Evolutionary conservation across 2,797 vertebrate genomes (phyloP), one percentile per base, ranked within the genome.

Genomic region (Typhlichthys eigenmanni): DNA sequence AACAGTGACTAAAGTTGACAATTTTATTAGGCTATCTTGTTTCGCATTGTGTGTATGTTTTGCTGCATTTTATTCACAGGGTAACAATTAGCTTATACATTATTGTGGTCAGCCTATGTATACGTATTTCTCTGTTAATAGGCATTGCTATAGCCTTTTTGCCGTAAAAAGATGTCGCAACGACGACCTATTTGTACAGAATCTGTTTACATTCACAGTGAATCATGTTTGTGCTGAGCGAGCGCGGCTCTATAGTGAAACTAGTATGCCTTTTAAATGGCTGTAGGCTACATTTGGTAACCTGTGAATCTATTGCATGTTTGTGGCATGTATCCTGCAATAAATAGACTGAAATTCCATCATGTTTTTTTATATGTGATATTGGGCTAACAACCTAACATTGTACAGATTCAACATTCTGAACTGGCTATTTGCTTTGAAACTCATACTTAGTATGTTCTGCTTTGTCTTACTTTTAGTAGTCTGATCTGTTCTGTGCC

Each of bases 251-350:
- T 29, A 16, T 76, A 16, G 70, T 80, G 68, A 88, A 88, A 81
- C 86, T 88, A 85, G 91, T 92, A 93, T 93, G 94, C 91, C 92
- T 93, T 85, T 66, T 68, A 91, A 93, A 92, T 93, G 93, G 58
- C 94, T 43, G 91, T 88, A 94, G 90, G 92, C 84, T 29, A 29
- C 24, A 29, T 29, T 84, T 93, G 88, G 94, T 91, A 81, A 91
- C 93, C 88, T 90, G 92, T 96, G 92, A 90, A 91, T 89, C 89
- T 87, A 91, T 91, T 95, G 97, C 97, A 98, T 98, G 97, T 95
- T 93, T 93, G 93, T 95, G 85, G 95, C 95, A 98, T 98, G 95
- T 96, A 94, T 91, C 92, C 93, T 94, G 94, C 94, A 97, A 98
- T 98, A 98, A 98, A 98, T 91, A 91, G 89, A 94, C 90, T 93